Base-by-base conservation (phyloP, 2,888 invertebrate genomes). In the Zeuzera pyrina region DNA sequence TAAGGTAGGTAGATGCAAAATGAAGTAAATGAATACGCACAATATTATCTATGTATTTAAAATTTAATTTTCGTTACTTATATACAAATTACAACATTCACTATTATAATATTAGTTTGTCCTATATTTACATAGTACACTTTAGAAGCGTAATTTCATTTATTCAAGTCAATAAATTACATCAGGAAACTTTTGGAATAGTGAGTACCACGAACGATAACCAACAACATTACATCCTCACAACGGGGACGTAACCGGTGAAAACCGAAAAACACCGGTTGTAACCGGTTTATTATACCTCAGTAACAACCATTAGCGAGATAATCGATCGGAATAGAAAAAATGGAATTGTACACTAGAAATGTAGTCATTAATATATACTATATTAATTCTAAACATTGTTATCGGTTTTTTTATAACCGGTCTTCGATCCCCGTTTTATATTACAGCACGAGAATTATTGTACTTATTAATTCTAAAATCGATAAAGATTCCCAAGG, bases 41-140 rank as follows among this genome's bases (percentile, higher is more conserved):
- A 59, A 62, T 69, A 47, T 70, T 79, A 79, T 83, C 79, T 83
- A 81, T 81, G 79, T 83, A 83, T 83, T 79, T 83, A 79, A 83
- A 83, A 81, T 83, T 81, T 81, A 81, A 79, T 81, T 79, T 78
- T 78, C 73, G 66, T 79, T 81, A 83, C 81, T 78, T 83, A 83
- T 83, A 83, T 83, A 83, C 81, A 83, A 78, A 81, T 81, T 78
- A 83, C 81, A 83, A 83, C 81, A 83, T 83, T 83, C 60, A 83
- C 79, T 83, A 81, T 78, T 74, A 77, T 76, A 76, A 64, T 79
- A 77, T 77, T 74, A 79, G 78, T 78, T 71, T 63, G 61, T 73
- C 64, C 78, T 81, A 83, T 83, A 83, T 81, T 78, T 83, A 83
- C 81, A 83, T 68, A 73, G 69, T 79, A 81, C 81, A 81, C 81